Percentiles rank a stretch among this genome's conserved stretches.
phyloP scores from a whole-genome alignment of 2,113 vertebrate species.

The Apteryx mantelli region DNA sequence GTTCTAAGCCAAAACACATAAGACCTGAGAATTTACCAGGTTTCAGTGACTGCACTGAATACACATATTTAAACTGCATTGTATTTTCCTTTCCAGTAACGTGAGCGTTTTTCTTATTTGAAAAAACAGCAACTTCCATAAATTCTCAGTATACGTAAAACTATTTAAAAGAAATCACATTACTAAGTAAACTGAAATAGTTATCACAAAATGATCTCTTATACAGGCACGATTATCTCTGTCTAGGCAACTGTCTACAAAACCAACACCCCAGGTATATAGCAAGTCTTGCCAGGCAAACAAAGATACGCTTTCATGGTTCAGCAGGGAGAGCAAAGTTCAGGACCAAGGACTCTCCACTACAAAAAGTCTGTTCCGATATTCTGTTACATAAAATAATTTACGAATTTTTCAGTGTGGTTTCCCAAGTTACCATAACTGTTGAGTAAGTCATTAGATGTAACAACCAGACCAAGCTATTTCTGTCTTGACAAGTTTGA shows the following conservation, averaged over 20 bases:
- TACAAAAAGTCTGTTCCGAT: not conserved
- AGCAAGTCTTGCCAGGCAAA: not conserved
- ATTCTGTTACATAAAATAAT: not conserved
- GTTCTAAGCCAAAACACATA: constrained; percentile 74
- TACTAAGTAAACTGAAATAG: not conserved
- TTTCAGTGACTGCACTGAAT: not conserved
- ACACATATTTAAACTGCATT: not conserved
- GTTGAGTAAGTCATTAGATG: not conserved
- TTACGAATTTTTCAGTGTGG: not conserved
- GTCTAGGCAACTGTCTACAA: not conserved
- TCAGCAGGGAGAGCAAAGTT: not conserved
- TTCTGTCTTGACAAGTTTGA: not conserved
- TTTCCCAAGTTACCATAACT: not conserved
- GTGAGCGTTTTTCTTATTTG: not conserved
- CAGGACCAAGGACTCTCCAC: not conserved
- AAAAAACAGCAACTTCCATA: not conserved
- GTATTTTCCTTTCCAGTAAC: not conserved
- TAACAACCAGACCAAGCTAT: not conserved
- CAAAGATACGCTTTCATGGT: not conserved
- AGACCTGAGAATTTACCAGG: not conserved
- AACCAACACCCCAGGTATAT: not conserved
- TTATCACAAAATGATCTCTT: not conserved
- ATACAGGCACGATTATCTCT: not conserved
- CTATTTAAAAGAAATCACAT: not conserved
- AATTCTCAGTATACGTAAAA: not conserved